Percentiles rank a stretch among this genome's conserved stretches.
Evolutionary conservation across 2,888 invertebrate genomes (phyloP).

Genomic region (Lycophotia porphyrea): DNA sequence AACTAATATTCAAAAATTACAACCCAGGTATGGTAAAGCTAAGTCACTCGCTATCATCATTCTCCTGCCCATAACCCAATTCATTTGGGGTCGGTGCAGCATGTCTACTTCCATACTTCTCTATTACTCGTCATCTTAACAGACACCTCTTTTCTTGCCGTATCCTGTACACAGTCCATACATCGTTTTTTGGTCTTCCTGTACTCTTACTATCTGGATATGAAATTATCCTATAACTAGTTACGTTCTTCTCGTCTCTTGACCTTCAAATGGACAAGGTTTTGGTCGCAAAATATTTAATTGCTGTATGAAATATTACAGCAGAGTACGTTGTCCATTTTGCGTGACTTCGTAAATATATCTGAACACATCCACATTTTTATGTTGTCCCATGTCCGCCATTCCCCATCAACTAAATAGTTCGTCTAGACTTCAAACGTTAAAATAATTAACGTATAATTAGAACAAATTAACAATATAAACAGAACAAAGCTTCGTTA

Average conservation of each 20-base stretch:
- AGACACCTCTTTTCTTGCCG: no score
- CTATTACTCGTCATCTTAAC: no score
- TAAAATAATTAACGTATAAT: constrained; percentile 3
- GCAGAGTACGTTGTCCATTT: not conserved
- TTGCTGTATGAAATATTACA: not conserved
- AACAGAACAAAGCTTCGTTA: constrained; percentile 17
- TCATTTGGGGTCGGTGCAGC: no score
- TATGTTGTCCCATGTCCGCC: not conserved
- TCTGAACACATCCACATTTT: not conserved
- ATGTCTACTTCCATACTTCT: no score
- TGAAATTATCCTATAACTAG: not conserved
- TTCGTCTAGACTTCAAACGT: not conserved
- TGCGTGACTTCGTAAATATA: not conserved
- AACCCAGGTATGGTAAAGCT: not conserved
- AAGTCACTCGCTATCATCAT: not conserved
- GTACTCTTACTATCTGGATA: not conserved
- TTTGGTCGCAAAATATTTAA: not conserved
- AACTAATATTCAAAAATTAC: not conserved
- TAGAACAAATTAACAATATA: constrained; percentile 21
- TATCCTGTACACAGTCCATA: no score
- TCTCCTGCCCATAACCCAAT: no score
- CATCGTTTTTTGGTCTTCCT: no score
- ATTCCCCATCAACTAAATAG: not conserved
- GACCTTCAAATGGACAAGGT: not conserved
- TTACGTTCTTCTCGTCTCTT: not conserved